Evolutionary conservation across 2,113 vertebrate species (phyloP), one percentile per base, ranked within the genome.

Genomic region (Hemibates koningsi): DNA sequence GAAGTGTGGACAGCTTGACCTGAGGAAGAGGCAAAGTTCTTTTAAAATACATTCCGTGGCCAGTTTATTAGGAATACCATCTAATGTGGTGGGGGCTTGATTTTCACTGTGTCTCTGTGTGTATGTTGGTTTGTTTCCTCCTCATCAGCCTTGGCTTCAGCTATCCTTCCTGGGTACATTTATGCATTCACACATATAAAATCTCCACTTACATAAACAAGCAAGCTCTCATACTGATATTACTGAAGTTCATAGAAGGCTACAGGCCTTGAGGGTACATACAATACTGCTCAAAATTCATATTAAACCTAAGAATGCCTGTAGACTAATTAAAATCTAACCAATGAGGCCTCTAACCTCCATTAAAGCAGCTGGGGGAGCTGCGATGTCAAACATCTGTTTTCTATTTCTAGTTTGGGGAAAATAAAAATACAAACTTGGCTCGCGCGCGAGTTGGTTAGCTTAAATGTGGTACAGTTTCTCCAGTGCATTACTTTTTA

Each of bases 1-100:
- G 92, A 63, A 89, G 32, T 4, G 90, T 94, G 56, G 88, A 94
- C 10, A 89, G 38, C 17, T 43, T 57, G 59, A 82, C 73, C 90
- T 90, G 86, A 10, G 7, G 7, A 52, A 80, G 13, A 9, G 21
- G 7, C 1, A 21, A 14, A 41, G 1, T 2, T 43, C 4, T 24
- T 38, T 34, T 52, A 34, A 61, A 19, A 54, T 53, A 53, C 8
- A n/a, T 7, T n/a, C 52, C 1, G 4, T 9, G 5, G 10, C n/a
- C 53, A 24, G n/a, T 56, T 56, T 24, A 56, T 24, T 24, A 56
- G 53, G 10, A 56, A 56, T 11, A 56, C 5, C 10, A 13, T 3
- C 5, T 53, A n/a, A n/a, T 36, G 16, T 19, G 59, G 36, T 21
- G 11, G 36, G 57, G 0, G 29, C 16, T 34, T 34, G 59, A 63